Evolutionary conservation across 2,113 vertebrate genomes (phyloP).

Genomic region (Saimiri boliviensis): DNA sequence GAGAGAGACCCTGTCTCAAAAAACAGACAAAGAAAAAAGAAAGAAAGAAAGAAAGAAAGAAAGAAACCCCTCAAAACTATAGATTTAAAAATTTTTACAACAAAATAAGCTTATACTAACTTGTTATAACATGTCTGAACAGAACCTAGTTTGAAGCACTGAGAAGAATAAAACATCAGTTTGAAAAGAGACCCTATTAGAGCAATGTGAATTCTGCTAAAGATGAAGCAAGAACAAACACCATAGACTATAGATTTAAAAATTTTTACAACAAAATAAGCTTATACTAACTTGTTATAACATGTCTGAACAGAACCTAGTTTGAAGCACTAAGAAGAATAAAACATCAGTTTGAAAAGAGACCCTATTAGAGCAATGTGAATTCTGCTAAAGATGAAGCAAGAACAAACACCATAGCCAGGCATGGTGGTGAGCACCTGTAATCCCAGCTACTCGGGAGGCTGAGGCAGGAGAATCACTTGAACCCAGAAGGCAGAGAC

Average conservation of each 20-base stretch:
- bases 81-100: not conserved
- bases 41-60: too few relatives aligned
- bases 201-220: not conserved
- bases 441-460: too few relatives aligned
- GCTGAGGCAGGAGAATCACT: too few relatives aligned
- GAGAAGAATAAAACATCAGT: not conserved
- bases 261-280: not conserved
- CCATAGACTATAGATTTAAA: not conserved
- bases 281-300: not conserved
- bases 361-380: not conserved
- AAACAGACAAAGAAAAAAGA: too few relatives aligned
- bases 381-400: not conserved
- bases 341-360: not conserved
- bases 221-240: not conserved
- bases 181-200: not conserved
- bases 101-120: not conserved
- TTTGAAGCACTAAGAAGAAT: not conserved
- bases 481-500: too few relatives aligned
- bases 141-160: not conserved
- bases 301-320: not conserved
- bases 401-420: not conserved
- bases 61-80: not conserved
- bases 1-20: too few relatives aligned
- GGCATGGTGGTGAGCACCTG: too few relatives aligned
- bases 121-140: not conserved